These are phyloP conservation scores for Mareca penelope DNA, from an alignment of 2,797 vertebrate species.

Conservation along the genomic window DNA sequence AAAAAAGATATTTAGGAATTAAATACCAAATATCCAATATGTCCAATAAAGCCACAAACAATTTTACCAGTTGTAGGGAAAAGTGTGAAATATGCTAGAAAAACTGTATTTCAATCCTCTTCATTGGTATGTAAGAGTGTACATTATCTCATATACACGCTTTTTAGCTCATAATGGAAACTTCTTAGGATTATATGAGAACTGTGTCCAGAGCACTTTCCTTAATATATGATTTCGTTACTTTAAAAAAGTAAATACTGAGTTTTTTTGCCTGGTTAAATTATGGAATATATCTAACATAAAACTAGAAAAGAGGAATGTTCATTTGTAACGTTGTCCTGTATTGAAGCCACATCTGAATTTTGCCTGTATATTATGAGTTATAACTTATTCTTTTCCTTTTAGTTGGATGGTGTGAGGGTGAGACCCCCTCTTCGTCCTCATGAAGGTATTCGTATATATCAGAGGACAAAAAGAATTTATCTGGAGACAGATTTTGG, in stretches of 20 bases:
- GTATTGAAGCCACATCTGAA: not conserved
- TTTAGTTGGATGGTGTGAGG: conserved; percentile 81
- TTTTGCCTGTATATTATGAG: not conserved
- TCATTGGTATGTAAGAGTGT: not conserved
- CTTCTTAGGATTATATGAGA: not conserved
- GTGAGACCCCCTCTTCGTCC: conserved; percentile 74
- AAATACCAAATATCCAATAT: not conserved
- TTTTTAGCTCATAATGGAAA: not conserved
- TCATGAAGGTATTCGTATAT: conserved; percentile 79
- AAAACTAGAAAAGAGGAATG: not conserved
- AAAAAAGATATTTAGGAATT: not conserved
- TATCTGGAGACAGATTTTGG: conserved; percentile 86
- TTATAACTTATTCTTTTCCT: not conserved
- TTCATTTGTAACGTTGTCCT: not conserved
- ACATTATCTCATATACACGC: not conserved
- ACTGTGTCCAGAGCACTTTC: not conserved
- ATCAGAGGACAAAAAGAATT: conserved; percentile 72
- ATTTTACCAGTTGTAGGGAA: not conserved
- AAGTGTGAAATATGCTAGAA: not conserved
- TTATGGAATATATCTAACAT: not conserved
- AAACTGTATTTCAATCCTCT: not conserved
- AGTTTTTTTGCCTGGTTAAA: not conserved
- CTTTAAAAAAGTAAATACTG: not conserved
- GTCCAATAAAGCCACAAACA: not conserved
- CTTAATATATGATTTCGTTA: not conserved